Base-by-base conservation (phyloP, 2,888 invertebrate species). In the Nomada lathburiana region DNA sequence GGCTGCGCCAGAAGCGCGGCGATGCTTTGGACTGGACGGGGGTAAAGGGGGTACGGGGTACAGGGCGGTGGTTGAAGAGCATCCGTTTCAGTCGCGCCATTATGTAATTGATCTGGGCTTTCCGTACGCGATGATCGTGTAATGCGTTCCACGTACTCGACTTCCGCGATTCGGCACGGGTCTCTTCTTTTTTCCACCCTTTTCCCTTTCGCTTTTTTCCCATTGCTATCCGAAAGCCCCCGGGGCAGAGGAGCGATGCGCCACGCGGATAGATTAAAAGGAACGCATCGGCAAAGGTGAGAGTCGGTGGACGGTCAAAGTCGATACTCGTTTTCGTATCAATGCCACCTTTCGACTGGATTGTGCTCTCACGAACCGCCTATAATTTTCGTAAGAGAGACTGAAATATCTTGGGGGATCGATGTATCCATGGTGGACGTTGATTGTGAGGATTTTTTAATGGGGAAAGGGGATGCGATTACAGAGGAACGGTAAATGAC, bases 21-120 rank as follows among this genome's bases (percentile, higher is more conserved):
- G 80, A 73, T 59, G 69, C 71, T 84, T 67, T 75, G 42, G n/a
- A 62, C 4, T 67, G 67, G 42, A 67, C 59, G 67, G 78, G 69
- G 84, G 79, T 76, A 82, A 83, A 82, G 86, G 85, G 85, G 89
- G 80, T 70, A 80, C 81, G 77, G 80, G 89, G 80, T 70, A 80
- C 81, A 75, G 80, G 70, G 74, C 75, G 84, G 71, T 77, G 84
- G 82, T 86, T 86, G 82, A 87, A 91, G 86, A 92, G 90, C 92
- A 90, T 90, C 90, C 90, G 91, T 91, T 91, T 91, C 92, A 90
- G 89, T 87, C 89, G 86, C 89, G 89, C 90, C 91, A 92, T 92
- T 91, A 92, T 92, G 91, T 92, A 92, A 92, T 92, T 92, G 92
- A 92, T 92, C 91, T 88, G 90, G 87, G 89, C 88, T 91, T 90